Evolutionary conservation across 1,140 invertebrate genomes (phyloP), one percentile per base, ranked within the genome.

Genomic region (Glossosoma conforme): DNA sequence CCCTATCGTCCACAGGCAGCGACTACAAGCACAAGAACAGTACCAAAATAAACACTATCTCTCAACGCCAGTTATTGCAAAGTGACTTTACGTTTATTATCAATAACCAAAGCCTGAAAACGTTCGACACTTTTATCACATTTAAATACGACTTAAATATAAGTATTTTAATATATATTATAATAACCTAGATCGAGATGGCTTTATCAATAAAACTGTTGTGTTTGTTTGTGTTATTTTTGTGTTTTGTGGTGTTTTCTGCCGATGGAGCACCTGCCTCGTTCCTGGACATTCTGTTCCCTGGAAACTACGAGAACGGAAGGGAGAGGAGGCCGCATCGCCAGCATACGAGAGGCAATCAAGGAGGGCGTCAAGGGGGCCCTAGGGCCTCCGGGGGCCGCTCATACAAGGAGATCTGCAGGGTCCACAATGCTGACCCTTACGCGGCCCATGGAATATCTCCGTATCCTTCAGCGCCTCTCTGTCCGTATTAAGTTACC

Each of bases 351-450:
- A 40, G 46, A 21, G 61, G 52, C 0, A n/a, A n/a, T n/a, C n/a
- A n/a, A n/a, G 62, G 64, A 37, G 60, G 55, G 36, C 60, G 65
- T 25, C 25, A 35, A 14, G 55, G 62, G 15, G 62, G 68, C 4
- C 56, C 58, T 11, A 61, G 67, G 13, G 62, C 68, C 44, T 55
- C 53, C 3, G 50, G 49, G 3, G 70, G 66, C 10, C 68, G 67
- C 37, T 63, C 66, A 0, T 75, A 60, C 42, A 73, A 72, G 60
- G 67, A 73, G 9, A 67, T 75, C 24, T 75, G 72, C 59, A 68
- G 68, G 42, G 66, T 69, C 18, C 66, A 70, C 48, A 72, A 61
- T 38, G 66, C 70, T 2, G 67, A 72, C 41, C 60, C 70, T 1
- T 58, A 44, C 44, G 51, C 52, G 6, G 42, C 48, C 15, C 42